Evolutionary conservation across 2,888 invertebrate species (phyloP).

Genomic region (Oithona nana): DNA sequence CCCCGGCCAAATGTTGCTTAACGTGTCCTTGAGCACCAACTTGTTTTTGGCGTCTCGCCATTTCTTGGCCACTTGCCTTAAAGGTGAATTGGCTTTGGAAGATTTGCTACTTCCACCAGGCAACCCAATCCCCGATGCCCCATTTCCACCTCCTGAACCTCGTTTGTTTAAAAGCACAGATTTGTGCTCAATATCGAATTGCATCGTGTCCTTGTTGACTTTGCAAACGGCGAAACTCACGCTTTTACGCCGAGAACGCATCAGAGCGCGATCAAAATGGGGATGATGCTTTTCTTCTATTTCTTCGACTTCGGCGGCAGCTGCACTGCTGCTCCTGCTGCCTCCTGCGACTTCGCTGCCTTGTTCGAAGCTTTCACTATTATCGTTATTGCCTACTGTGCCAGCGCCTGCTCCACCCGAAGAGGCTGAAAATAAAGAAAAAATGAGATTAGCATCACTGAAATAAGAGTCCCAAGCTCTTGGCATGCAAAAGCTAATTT

Average conservation of each 20-base stretch:
- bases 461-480: too few relatives aligned
- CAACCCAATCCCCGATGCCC: neutral
- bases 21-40: neutral
- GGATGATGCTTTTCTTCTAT: neutral
- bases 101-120: neutral
- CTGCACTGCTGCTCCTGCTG: too few relatives aligned
- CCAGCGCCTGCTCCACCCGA: too few relatives aligned
- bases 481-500: too few relatives aligned
- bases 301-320: too few relatives aligned
- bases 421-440: too few relatives aligned
- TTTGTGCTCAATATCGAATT: neutral
- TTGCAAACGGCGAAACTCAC: conserved; percentile 1
- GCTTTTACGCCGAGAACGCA: conserved; percentile 7
- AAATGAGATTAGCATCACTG: too few relatives aligned
- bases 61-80: neutral
- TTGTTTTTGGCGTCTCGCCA: neutral
- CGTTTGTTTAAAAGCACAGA: neutral
- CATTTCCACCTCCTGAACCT: too few relatives aligned
- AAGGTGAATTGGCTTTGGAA: neutral
- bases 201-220: neutral
- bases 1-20: neutral
- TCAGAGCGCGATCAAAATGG: neutral
- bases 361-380: too few relatives aligned
- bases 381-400: too few relatives aligned
- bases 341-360: too few relatives aligned